Conservation (phyloP, 2,888 invertebrate genomes). For the Thecocarcelia acutangulata region DNA sequence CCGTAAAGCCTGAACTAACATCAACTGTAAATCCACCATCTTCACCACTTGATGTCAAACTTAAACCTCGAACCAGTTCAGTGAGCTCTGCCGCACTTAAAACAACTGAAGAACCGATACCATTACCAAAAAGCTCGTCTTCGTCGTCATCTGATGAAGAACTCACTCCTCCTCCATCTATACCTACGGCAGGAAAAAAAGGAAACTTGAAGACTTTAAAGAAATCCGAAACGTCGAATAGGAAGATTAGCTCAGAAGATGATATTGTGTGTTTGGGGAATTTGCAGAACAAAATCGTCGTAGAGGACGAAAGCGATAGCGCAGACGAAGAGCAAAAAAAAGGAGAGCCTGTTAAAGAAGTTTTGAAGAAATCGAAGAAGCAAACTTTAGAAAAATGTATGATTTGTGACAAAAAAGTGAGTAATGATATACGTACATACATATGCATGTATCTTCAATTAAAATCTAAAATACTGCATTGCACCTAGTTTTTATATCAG, state of each 20-base stretch:
- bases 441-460: no score
- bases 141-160: constrained; percentile 50
- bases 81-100: constrained; percentile 9
- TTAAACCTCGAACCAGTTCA: constrained; percentile 31
- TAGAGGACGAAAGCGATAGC: constrained; percentile 74
- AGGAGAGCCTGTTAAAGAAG: not conserved
- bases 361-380: constrained; percentile 45
- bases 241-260: constrained; percentile 71
- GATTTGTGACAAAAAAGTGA: constrained; percentile 77
- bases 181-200: not conserved
- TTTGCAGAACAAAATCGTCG: constrained; percentile 71
- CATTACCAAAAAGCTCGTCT: constrained; percentile 8
- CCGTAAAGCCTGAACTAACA: not conserved
- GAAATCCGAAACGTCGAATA: constrained; percentile 44
- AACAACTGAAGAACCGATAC: not conserved
- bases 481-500: no score
- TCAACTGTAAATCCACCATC: constrained; percentile 29
- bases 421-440: not conserved
- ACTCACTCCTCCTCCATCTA: not conserved
- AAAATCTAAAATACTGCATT: no score
- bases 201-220: not conserved
- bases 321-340: constrained; percentile 59
- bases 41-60: constrained; percentile 35
- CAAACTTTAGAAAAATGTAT: constrained; percentile 70
- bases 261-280: constrained; percentile 79